Conservation (phyloP, 2,888 invertebrate species). For the Tipula unca region DNA sequence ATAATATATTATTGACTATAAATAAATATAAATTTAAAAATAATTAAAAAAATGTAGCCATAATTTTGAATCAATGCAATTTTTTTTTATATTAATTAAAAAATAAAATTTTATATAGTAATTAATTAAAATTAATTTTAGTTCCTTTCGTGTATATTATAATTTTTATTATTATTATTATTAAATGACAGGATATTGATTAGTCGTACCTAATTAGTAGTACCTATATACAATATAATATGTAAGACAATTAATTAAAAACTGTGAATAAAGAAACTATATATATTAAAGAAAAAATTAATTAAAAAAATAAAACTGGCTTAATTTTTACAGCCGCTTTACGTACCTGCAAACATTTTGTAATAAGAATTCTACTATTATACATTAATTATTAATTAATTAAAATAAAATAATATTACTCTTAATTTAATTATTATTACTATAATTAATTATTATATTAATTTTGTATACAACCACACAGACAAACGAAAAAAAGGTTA, state of each 20-base stretch:
- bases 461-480: background rate
- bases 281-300: background rate
- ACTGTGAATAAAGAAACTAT: background rate
- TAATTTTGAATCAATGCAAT: conserved; percentile 1
- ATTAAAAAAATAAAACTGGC: background rate
- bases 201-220: background rate
- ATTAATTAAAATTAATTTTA: background rate
- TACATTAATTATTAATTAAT: background rate
- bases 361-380: background rate
- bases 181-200: background rate
- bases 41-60: background rate
- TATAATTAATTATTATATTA: background rate
- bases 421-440: background rate
- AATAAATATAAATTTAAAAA: background rate
- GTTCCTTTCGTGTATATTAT: background rate
- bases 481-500: background rate
- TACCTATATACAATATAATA: background rate
- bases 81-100: background rate
- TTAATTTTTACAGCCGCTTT: conserved; percentile 14
- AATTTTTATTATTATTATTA: background rate
- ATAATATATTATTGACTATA: no score
- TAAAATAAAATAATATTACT: background rate
- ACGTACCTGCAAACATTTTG: conserved; percentile 3
- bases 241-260: background rate
- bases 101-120: background rate